A percentile compares a stretch with the other conserved stretches of the same genome.
Evolutionary conservation across 2,113 vertebrate genomes (phyloP).

Genomic region (Arizona elegans): DNA sequence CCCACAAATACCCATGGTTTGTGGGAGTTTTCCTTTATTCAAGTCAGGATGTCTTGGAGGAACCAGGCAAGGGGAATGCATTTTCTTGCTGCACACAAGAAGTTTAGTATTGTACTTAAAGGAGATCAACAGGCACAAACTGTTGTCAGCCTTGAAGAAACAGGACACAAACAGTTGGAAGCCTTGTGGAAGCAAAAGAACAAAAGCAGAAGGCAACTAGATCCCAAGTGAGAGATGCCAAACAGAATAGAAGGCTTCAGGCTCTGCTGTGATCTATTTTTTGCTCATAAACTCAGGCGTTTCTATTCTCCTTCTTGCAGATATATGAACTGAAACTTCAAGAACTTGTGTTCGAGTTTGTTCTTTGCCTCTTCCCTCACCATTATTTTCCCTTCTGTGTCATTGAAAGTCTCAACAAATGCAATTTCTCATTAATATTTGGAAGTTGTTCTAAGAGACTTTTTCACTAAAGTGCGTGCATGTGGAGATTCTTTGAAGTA

Average conservation of each 20-base stretch:
- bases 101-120: neutral
- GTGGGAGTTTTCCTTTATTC: neutral
- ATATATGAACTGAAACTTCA: neutral
- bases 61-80: neutral
- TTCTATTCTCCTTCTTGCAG: neutral
- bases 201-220: neutral
- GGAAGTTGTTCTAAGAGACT: neutral
- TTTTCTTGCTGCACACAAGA: neutral
- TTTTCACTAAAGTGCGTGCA: neutral
- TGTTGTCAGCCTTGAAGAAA: neutral
- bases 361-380: neutral
- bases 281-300: neutral
- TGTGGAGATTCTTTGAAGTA: neutral
- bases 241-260: neutral
- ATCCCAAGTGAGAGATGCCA: neutral
- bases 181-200: neutral
- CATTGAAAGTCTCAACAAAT: neutral
- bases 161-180: neutral
- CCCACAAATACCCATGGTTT: neutral
- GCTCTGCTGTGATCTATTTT: neutral
- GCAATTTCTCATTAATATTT: neutral
- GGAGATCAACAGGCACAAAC: neutral
- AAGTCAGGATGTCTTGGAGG: neutral
- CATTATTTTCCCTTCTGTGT: neutral
- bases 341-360: neutral